Conservation (phyloP, 2,888 invertebrate species). For the Helicoverpa assulta region DNA sequence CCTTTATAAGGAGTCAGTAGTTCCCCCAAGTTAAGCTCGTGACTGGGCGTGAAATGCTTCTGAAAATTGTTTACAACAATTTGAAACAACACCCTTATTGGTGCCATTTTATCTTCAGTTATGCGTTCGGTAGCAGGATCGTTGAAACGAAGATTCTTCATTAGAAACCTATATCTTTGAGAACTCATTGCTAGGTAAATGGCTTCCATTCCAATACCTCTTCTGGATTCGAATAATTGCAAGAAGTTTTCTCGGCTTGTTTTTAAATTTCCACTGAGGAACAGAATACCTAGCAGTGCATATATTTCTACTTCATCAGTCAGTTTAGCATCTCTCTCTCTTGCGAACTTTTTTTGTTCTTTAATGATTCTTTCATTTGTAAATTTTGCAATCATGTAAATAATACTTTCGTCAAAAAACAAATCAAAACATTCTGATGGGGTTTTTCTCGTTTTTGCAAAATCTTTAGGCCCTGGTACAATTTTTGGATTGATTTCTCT, state of each 20-base stretch:
- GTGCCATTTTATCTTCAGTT: slow-evolving; percentile 45
- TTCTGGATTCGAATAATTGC: slow-evolving; percentile 46
- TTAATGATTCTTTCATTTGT: slow-evolving; percentile 46
- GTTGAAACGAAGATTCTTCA: slow-evolving; percentile 49
- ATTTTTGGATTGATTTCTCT: slow-evolving; percentile 32
- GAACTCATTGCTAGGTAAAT: slow-evolving; percentile 46
- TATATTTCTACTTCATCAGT: slow-evolving; percentile 50
- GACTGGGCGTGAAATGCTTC: slow-evolving; percentile 46
- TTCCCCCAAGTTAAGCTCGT: slow-evolving; percentile 39
- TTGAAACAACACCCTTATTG: slow-evolving; percentile 43
- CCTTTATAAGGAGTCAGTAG: slow-evolving; percentile 38
- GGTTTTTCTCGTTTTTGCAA: slow-evolving; percentile 31
- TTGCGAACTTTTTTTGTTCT: slow-evolving; percentile 36
- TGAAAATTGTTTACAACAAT: slow-evolving; percentile 50
- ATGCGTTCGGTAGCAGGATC: slow-evolving; percentile 21
- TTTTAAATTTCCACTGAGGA: slow-evolving; percentile 42
- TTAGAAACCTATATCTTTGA: slow-evolving; percentile 42
- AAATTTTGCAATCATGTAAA: slow-evolving; percentile 38
- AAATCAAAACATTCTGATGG: slow-evolving; percentile 38
- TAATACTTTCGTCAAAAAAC: slow-evolving; percentile 51
- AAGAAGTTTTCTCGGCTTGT: slow-evolving; percentile 40
- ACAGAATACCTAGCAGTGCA: slow-evolving; percentile 45
- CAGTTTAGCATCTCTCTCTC: slow-evolving; percentile 43
- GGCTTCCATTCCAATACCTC: slow-evolving; percentile 51
- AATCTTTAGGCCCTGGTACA: slow-evolving; percentile 31